Evolutionary conservation across 2,113 vertebrate genomes (phyloP).

Genomic region (Erythrocercus mccallii): DNA sequence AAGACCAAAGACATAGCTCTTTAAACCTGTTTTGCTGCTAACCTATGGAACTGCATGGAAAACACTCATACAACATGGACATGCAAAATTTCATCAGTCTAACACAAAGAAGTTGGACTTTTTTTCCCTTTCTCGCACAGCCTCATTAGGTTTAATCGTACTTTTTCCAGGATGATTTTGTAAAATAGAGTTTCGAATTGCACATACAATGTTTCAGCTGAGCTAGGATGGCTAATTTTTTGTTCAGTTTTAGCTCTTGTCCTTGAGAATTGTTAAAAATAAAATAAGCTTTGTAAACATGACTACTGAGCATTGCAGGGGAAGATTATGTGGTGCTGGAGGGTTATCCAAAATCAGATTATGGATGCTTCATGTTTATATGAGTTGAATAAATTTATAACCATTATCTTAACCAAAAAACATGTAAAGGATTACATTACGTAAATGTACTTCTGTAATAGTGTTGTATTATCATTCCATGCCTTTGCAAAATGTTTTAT

Average conservation of each 20-base stretch:
- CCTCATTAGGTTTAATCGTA: neutral
- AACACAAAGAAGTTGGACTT: neutral
- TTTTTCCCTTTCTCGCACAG: neutral
- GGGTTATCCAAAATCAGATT: neutral
- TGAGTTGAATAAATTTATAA: neutral
- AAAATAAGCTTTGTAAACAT: neutral
- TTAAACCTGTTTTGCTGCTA: neutral
- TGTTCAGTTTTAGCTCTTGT: neutral
- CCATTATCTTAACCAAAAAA: neutral
- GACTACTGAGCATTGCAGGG: neutral
- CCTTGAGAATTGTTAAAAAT: neutral
- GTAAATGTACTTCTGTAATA: neutral
- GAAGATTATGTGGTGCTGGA: neutral
- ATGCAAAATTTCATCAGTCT: neutral
- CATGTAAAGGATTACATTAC: neutral
- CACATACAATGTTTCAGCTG: neutral
- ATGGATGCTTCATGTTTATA: neutral
- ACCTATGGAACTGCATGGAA: neutral
- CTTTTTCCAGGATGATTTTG: neutral
- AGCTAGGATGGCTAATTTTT: neutral
- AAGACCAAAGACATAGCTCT: neutral
- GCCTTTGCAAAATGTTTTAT: neutral
- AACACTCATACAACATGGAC: neutral
- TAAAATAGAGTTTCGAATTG: neutral
- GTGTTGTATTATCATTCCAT: neutral